Percentiles rank a stretch among this genome's conserved stretches.
These are phyloP conservation scores for Anthopleura sola DNA, from an alignment of 64 coral and sea anemone genomes.

Conservation along the genomic window DNA sequence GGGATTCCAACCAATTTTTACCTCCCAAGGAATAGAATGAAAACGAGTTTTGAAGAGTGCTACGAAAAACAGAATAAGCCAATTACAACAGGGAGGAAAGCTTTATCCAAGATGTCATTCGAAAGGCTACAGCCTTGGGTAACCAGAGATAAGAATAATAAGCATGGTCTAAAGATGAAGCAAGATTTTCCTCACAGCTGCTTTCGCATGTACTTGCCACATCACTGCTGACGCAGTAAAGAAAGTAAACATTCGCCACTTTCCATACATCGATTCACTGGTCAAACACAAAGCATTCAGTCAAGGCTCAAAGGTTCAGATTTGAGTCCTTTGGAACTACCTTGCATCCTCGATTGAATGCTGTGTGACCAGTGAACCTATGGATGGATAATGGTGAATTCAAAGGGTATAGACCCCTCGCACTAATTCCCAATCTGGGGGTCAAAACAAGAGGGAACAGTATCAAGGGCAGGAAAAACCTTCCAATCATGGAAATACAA, in stretches of 20 bases:
- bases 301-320: no score
- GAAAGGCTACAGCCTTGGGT: not conserved
- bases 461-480: no score
- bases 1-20: not conserved
- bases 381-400: no score
- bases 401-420: no score
- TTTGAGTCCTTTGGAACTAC: no score
- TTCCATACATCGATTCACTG: no score
- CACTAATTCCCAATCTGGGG: no score
- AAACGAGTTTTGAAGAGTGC: not conserved
- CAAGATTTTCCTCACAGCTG: not conserved
- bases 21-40: not conserved
- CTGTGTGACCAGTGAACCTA: no score
- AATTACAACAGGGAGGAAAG: not conserved
- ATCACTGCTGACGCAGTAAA: not conserved
- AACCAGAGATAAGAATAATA: not conserved
- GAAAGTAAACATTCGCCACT: not conserved
- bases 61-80: not conserved
- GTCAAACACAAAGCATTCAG: no score
- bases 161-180: not conserved
- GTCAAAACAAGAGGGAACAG: no score
- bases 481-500: no score
- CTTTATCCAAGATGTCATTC: not conserved
- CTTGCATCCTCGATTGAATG: no score
- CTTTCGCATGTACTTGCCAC: not conserved